Conservation (phyloP, 2,888 invertebrate species). For the Rhingia campestris region DNA sequence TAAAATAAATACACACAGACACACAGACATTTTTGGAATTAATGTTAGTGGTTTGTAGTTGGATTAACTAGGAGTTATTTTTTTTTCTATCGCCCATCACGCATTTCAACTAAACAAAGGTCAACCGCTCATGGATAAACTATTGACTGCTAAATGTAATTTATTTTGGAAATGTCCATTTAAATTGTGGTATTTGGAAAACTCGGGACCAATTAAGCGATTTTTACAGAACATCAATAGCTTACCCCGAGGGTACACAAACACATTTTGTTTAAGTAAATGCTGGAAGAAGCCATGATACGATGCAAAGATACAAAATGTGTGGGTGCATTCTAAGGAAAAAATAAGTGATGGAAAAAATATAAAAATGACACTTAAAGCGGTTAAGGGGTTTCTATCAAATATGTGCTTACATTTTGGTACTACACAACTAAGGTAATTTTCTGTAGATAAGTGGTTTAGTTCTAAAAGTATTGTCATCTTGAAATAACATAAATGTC, state of each 20-base stretch:
- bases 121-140: slow-evolving; percentile 87
- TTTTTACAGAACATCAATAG: slow-evolving; percentile 83
- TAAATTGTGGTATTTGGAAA: slow-evolving; percentile 31
- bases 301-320: not conserved
- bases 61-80: slow-evolving; percentile 16
- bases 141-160: slow-evolving; percentile 83
- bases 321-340: not conserved
- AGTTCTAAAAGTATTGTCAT: too few relatives aligned
- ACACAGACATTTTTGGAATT: slow-evolving; percentile 51
- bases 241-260: slow-evolving; percentile 78
- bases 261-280: slow-evolving; percentile 14
- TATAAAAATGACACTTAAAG: too few relatives aligned
- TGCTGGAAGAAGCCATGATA: slow-evolving; percentile 13
- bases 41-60: slow-evolving; percentile 39
- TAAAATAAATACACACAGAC: slow-evolving; percentile 84
- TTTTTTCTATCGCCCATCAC: not conserved
- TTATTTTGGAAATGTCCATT: slow-evolving; percentile 40
- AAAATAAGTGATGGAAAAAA: not conserved
- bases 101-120: slow-evolving; percentile 67
- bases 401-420: too few relatives aligned
- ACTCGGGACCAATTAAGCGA: slow-evolving; percentile 64
- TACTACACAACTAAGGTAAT: too few relatives aligned
- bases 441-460: too few relatives aligned
- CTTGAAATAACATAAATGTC: too few relatives aligned
- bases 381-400: too few relatives aligned